Base-by-base conservation (phyloP, 2,888 invertebrate genomes). In the Napeogenes inachia region DNA sequence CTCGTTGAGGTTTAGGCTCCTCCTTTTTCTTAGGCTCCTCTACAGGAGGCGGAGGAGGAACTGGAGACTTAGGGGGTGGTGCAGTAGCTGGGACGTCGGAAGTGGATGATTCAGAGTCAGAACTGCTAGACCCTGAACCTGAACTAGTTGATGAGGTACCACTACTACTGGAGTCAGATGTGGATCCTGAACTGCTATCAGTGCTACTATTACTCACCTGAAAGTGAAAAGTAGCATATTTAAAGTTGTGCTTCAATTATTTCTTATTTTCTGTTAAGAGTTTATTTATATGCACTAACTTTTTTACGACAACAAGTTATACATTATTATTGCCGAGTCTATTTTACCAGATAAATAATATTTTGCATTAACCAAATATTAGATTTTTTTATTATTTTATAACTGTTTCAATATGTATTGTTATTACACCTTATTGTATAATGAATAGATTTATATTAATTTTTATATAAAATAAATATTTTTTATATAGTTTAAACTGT, bases 111-210 rank as follows among this genome's bases (percentile, higher is more conserved):
- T 95, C 95, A 0, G 93, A 93, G 70, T 95, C 95, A 0, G 93
- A 93, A 71, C 93, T 94, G 47, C 93, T 93, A 3, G 93, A 93
- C 0, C 92, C 94, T 4, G 94, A 94, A 50, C 93, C 95, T 0
- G 94, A 94, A 61, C 93, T 93, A 65, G 93, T 94, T 0, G 94
- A 93, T 0, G 94, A 94, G 63, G 93, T 94, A 47, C 93, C 94
- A 72, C 94, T 93, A 62, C 92, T 92, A 73, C 92, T 94, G 0
- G 93, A 94, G 70, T 94, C 95, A 0, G 95, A 94, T 4, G 92
- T 89, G 10, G 94, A 93, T 5, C 92, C 94, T 42, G 94, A 93
- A 71, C 92, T 92, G 64, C 93, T 92, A 70, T 93, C 93, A 13
- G 93, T 92, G 70, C 91, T 92, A 67, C 90, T 91, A 69, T 91